Conservation (phyloP, 2,888 invertebrate species). For the Thumatha senex region DNA sequence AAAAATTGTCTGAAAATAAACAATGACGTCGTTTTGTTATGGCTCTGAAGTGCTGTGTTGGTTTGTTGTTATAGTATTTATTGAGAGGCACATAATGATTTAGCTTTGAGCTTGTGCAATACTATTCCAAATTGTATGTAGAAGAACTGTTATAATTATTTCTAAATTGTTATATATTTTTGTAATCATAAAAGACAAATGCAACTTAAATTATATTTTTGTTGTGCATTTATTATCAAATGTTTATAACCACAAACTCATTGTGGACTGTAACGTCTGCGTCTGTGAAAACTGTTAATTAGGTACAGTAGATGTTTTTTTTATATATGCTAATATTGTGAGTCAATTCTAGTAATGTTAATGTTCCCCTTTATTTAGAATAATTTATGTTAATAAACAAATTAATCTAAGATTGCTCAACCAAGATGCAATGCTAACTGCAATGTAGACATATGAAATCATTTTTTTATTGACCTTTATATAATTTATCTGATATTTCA, state of each 20-base stretch:
- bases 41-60: slow-evolving; percentile 67
- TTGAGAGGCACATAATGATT: slow-evolving; percentile 69
- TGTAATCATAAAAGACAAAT: slow-evolving; percentile 80
- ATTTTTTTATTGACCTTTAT: slow-evolving; percentile 76
- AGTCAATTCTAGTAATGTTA: slow-evolving; percentile 82
- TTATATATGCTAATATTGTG: slow-evolving; percentile 76
- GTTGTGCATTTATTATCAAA: slow-evolving; percentile 82
- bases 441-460: slow-evolving; percentile 71
- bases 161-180: slow-evolving; percentile 82
- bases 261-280: slow-evolving; percentile 77
- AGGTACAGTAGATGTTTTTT: slow-evolving; percentile 61
- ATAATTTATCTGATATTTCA: slow-evolving; percentile 78
- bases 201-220: slow-evolving; percentile 80
- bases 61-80: slow-evolving; percentile 78
- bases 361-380: slow-evolving; percentile 78
- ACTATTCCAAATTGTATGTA: slow-evolving; percentile 81
- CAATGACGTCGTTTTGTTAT: slow-evolving; percentile 59
- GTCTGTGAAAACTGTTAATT: slow-evolving; percentile 58
- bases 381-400: slow-evolving; percentile 76
- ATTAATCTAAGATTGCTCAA: slow-evolving; percentile 81
- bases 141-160: slow-evolving; percentile 74
- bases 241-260: slow-evolving; percentile 75
- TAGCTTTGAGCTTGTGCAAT: slow-evolving; percentile 81
- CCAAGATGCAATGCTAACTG: slow-evolving; percentile 79
- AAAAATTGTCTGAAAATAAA: slow-evolving; percentile 59